phyloP scores from a whole-genome alignment of 2,888 invertebrate genomes.

The Drosophila fungiperda region DNA sequence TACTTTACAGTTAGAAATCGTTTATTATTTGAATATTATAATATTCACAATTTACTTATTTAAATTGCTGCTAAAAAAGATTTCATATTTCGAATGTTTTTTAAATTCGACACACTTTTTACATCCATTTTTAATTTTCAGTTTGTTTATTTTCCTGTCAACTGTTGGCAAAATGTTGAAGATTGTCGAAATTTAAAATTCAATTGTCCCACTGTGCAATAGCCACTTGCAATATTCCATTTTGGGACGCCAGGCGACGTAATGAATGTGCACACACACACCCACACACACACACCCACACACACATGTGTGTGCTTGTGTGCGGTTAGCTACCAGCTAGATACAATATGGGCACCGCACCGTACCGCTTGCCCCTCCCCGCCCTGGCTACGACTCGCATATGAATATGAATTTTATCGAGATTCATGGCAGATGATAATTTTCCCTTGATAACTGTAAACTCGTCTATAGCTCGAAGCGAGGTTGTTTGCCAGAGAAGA shows the following conservation, averaged over 20 bases:
- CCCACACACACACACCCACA: background rate
- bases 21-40: background rate
- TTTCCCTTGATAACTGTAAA: slow-evolving; percentile 84
- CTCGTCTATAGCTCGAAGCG: slow-evolving; percentile 84
- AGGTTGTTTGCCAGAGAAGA: slow-evolving; percentile 71
- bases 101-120: too few relatives aligned
- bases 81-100: too few relatives aligned
- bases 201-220: slow-evolving; percentile 33
- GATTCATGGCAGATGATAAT: slow-evolving; percentile 84
- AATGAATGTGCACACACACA: slow-evolving; percentile 57
- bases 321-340: slow-evolving; percentile 76
- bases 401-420: slow-evolving; percentile 82
- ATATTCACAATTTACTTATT: background rate
- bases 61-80: background rate
- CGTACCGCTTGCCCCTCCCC: background rate
- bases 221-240: slow-evolving; percentile 64
- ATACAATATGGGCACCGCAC: slow-evolving; percentile 58
- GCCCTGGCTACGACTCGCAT: slow-evolving; percentile 55
- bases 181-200: background rate
- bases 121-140: background rate
- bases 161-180: background rate
- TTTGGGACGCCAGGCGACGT: slow-evolving; percentile 76
- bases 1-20: background rate
- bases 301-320: slow-evolving; percentile 21
- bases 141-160: too few relatives aligned